Evolutionary conservation across 2,888 invertebrate genomes (phyloP).

Genomic region (Trachelus iudaicus): DNA sequence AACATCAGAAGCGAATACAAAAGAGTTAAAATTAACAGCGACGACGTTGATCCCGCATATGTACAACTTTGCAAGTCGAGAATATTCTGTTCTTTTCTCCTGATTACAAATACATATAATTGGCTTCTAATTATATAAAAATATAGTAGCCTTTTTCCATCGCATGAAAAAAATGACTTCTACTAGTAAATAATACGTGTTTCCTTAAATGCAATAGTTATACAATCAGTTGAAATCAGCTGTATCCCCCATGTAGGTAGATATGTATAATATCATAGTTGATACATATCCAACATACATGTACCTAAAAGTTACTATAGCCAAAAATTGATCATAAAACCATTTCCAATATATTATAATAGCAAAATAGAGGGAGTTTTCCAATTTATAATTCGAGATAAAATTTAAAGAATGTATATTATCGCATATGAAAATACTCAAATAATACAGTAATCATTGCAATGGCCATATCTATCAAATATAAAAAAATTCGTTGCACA

Average conservation of each 20-base stretch:
- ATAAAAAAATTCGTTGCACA: too few species aligned
- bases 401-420: too few species aligned
- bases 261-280: not conserved
- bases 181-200: not conserved
- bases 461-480: too few species aligned
- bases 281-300: not conserved
- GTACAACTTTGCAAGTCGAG: not conserved
- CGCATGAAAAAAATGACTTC: not conserved
- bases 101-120: not conserved
- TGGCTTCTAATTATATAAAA: not conserved
- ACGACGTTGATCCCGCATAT: not conserved
- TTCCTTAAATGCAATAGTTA: not conserved
- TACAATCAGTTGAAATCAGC: not conserved
- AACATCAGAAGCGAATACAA: not conserved
- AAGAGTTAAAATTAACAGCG: not conserved
- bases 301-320: not conserved
- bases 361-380: not conserved
- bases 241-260: not conserved
- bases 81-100: not conserved
- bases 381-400: not conserved
- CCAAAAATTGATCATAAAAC: not conserved
- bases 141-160: not conserved
- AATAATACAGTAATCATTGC: too few species aligned
- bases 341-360: not conserved
- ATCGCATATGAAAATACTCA: too few species aligned